Conservation (phyloP, 2,888 invertebrate genomes). For the Euphydryas editha region DNA sequence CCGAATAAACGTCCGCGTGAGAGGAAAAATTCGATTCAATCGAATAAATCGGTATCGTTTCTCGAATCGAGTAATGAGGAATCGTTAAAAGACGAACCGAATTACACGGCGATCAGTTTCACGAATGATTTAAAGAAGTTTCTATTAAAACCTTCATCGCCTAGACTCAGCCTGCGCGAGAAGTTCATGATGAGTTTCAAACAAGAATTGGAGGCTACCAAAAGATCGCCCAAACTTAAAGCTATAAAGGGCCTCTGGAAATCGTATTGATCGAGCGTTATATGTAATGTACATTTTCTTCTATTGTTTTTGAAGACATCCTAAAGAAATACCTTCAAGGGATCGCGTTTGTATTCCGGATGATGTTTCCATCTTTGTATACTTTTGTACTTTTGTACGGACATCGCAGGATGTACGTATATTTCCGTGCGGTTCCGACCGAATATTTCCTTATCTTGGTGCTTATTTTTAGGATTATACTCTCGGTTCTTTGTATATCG, state of each 20-base stretch:
- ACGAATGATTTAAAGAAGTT: conserved; percentile 80
- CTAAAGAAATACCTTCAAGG: background rate
- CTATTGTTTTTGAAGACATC: conserved; percentile 23
- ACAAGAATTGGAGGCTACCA: conserved; percentile 75
- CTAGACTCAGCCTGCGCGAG: conserved; percentile 72
- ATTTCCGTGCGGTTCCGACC: background rate
- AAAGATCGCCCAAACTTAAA: conserved; percentile 75
- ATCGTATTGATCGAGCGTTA: conserved; percentile 65
- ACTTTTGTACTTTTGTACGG: conserved; percentile 13
- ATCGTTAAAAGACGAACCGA: conserved; percentile 72
- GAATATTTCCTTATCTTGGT: conserved; percentile 43
- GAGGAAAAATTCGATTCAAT: conserved; percentile 75
- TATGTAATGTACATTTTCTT: conserved; percentile 18
- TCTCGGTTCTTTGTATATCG: conserved; percentile 26
- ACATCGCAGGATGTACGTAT: background rate
- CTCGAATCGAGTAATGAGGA: conserved; percentile 74
- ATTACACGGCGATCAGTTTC: conserved; percentile 80
- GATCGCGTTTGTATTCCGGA: conserved; percentile 7
- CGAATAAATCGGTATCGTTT: conserved; percentile 79
- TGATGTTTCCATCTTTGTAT: background rate
- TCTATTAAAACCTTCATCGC: conserved; percentile 72
- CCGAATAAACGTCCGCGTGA: conserved; percentile 53
- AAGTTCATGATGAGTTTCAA: conserved; percentile 79
- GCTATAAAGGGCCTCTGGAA: conserved; percentile 81
- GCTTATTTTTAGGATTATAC: conserved; percentile 38